These are phyloP conservation scores for Drosophila athabasca DNA, from an alignment of 1,140 invertebrate species.

Conservation along the genomic window DNA sequence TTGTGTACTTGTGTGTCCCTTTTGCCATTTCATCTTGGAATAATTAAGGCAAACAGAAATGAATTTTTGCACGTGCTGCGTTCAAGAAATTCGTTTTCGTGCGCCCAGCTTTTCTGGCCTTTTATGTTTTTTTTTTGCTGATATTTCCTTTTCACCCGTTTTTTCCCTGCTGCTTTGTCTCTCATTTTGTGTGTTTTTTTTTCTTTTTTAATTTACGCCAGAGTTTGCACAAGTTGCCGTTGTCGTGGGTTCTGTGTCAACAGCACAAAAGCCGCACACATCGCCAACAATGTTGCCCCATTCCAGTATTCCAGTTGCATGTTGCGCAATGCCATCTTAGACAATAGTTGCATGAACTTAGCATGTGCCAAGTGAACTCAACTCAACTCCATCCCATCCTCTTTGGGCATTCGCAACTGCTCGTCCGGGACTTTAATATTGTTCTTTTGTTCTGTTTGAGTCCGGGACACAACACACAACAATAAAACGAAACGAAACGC, in stretches of 20 bases:
- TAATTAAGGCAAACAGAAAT: constrained; percentile 69
- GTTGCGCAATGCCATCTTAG: constrained; percentile 44
- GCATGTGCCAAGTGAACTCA: constrained; percentile 37
- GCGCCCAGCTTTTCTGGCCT: constrained; percentile 51
- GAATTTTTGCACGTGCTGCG: constrained; percentile 73
- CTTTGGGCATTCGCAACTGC: constrained; percentile 37
- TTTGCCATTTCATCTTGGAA: constrained; percentile 70
- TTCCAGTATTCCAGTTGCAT: constrained; percentile 31
- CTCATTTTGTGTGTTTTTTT: constrained; percentile 11
- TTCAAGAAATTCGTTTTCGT: constrained; percentile 71
- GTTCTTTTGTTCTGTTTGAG: constrained; percentile 30
- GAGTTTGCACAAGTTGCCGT: constrained; percentile 53
- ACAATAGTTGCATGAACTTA: constrained; percentile 65
- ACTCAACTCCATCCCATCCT: constrained; percentile 2
- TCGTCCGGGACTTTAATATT: constrained; percentile 28
- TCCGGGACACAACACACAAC: constrained; percentile 19
- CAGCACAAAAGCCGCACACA: constrained; percentile 61
- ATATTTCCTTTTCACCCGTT: constrained; percentile 11
- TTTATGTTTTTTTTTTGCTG: constrained; percentile 46
- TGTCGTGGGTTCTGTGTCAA: constrained; percentile 53
- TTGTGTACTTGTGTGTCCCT: constrained; percentile 37
- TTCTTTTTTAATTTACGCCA: constrained; percentile 51
- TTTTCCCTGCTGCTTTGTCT: constrained; percentile 8
- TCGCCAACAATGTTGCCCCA: constrained; percentile 54
- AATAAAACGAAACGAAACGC: constrained; percentile 40